Evolutionary conservation across 2,888 invertebrate species (phyloP).

Genomic region (Polymixis lichenea): DNA sequence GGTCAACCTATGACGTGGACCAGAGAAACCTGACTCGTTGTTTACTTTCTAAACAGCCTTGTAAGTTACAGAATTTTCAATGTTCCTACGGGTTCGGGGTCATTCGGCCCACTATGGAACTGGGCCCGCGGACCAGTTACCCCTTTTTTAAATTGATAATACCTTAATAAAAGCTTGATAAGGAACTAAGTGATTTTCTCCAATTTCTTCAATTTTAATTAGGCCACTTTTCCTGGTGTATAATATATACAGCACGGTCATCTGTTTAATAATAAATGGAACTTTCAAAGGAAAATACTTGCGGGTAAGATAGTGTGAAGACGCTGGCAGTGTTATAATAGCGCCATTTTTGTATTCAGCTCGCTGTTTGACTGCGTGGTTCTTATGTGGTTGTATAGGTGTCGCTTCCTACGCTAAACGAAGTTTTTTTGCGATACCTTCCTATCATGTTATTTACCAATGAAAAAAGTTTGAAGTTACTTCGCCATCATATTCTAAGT

Average conservation of each 20-base stretch:
- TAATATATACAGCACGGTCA: not conserved
- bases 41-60: too few relatives aligned
- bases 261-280: not conserved
- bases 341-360: not conserved
- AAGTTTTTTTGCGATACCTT: not conserved
- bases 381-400: constrained; percentile 1
- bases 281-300: not conserved
- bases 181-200: too few relatives aligned
- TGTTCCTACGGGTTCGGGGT: too few relatives aligned
- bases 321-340: not conserved
- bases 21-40: too few relatives aligned
- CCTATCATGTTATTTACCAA: not conserved
- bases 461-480: not conserved
- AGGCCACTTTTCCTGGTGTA: not conserved
- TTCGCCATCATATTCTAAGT: not conserved
- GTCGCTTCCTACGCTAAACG: not conserved
- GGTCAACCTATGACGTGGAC: not conserved
- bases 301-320: not conserved
- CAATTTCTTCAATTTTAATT: too few relatives aligned
- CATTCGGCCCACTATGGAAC: too few relatives aligned
- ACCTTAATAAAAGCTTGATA: not conserved
- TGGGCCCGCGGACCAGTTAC: too few relatives aligned
- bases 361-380: not conserved
- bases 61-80: too few relatives aligned
- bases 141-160: not conserved